Evolutionary conservation across 2,797 vertebrate genomes (phyloP).

Genomic region (Pyrocephalus nanus): DNA sequence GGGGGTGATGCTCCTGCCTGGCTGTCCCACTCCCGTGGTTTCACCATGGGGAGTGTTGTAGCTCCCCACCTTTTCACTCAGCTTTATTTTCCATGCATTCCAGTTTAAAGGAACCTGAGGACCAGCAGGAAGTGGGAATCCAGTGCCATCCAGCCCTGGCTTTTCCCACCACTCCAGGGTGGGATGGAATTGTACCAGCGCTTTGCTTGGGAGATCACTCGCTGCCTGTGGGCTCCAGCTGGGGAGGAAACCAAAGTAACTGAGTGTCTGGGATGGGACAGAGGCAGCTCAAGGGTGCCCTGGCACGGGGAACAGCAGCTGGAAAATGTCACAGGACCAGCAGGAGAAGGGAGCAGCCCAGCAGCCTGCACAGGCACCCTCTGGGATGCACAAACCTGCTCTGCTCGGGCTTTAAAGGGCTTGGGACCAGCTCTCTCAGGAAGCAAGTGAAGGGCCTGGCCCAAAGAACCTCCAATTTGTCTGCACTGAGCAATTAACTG

Average conservation of each 20-base stretch:
- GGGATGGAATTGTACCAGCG: not conserved
- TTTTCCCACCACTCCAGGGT: not conserved
- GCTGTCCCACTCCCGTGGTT: not conserved
- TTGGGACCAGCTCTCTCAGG: not conserved
- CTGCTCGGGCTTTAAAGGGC: fast-evolving
- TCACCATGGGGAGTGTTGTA: fast-evolving
- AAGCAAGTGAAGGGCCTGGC: fast-evolving
- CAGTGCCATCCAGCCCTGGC: not conserved
- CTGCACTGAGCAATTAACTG: not conserved
- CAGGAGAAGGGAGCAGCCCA: not conserved
- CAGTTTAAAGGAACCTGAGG: not conserved
- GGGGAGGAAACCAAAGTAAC: not conserved
- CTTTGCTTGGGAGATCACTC: not conserved
- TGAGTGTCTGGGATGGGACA: not conserved
- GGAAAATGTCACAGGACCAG: not conserved
- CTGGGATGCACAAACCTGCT: not conserved
- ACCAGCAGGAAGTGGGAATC: not conserved
- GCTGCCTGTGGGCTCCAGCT: not conserved
- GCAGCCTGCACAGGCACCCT: not conserved
- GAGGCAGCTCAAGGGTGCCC: not conserved
- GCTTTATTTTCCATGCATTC: not conserved
- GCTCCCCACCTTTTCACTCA: not conserved
- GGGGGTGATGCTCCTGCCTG: not conserved
- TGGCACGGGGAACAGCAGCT: not conserved
- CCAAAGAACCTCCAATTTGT: not conserved